Percentiles rank a stretch among this genome's conserved stretches.
Evolutionary conservation across 2,888 invertebrate species (phyloP).

Genomic region (Agelastica alni): DNA sequence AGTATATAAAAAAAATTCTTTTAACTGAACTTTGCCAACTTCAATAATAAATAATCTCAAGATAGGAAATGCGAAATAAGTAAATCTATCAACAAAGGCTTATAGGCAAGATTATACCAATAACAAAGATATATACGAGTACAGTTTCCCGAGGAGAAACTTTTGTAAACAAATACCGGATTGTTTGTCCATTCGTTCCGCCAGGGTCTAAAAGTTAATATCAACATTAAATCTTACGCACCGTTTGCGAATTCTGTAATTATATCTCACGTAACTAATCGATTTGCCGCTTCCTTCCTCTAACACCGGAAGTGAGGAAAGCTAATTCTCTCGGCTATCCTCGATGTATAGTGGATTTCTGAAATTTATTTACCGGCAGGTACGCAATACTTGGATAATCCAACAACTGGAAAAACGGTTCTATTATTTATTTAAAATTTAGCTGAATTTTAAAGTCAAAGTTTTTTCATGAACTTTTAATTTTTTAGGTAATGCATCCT

Average conservation of each 20-base stretch:
- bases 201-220: slow-evolving; percentile 2
- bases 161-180: background rate
- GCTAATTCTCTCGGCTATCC: background rate
- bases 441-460: too few species aligned
- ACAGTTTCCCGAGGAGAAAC: background rate
- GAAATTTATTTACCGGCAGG: background rate
- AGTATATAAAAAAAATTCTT: too few species aligned
- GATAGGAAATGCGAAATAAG: too few species aligned
- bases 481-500: too few species aligned
- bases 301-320: background rate
- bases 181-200: background rate
- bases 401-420: too few species aligned
- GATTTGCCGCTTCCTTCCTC: slow-evolving; percentile 1
- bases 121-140: background rate
- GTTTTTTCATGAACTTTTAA: too few species aligned
- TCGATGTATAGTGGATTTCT: background rate
- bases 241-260: background rate
- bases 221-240: slow-evolving; percentile 13
- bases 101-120: too few species aligned
- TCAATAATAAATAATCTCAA: too few species aligned
- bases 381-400: too few species aligned
- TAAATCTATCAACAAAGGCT: too few species aligned
- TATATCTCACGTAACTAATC: slow-evolving; percentile 4
- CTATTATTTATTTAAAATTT: too few species aligned
- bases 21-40: too few species aligned